These are phyloP conservation scores for Rana temporaria DNA, from an alignment of 2,113 vertebrate genomes.

Conservation along the genomic window DNA sequence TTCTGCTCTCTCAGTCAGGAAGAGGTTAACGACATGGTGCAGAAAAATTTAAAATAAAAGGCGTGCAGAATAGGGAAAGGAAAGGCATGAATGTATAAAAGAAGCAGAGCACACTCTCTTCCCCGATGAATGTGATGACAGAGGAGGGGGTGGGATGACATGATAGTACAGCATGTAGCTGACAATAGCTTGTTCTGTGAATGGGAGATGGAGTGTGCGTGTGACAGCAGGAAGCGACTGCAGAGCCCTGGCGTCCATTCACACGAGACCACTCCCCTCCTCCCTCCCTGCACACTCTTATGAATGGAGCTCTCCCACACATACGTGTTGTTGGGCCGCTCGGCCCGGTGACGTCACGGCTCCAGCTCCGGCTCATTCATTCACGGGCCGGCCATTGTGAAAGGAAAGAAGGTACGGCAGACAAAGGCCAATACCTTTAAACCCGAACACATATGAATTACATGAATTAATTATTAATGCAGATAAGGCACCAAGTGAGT, in stretches of 20 bases:
- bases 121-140: neutral
- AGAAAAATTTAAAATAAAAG: too few relatives aligned
- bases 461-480: too few relatives aligned
- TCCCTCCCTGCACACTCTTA: too few relatives aligned
- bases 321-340: neutral
- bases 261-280: slow-evolving; percentile 15
- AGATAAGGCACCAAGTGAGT: too few relatives aligned
- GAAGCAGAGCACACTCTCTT: too few relatives aligned
- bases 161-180: too few relatives aligned
- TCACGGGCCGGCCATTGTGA: slow-evolving; percentile 4
- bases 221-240: slow-evolving; percentile 29
- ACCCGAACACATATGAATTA: too few relatives aligned
- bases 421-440: too few relatives aligned
- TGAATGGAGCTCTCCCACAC: slow-evolving; percentile 35
- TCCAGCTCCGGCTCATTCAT: slow-evolving; percentile 15
- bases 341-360: slow-evolving; percentile 17
- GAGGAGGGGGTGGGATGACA: neutral
- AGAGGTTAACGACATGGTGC: too few relatives aligned
- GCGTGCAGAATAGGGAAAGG: too few relatives aligned
- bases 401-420: neutral
- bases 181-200: neutral
- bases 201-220: neutral
- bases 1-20: too few relatives aligned
- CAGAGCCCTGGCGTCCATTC: slow-evolving; percentile 46
- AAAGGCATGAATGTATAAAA: too few relatives aligned